phyloP scores from a whole-genome alignment of 2,797 vertebrate species.

The Morelia viridis region DNA sequence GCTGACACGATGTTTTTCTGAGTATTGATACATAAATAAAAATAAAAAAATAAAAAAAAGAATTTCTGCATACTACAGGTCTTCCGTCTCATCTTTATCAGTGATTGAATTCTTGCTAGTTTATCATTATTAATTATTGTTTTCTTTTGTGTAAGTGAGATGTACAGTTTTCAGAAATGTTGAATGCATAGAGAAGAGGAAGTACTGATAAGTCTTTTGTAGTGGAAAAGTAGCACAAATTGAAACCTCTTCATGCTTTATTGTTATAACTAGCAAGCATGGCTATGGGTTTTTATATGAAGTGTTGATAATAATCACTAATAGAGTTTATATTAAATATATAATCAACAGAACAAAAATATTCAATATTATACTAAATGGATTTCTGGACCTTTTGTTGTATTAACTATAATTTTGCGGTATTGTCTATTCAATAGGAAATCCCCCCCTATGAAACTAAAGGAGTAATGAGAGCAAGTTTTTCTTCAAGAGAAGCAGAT shows the following conservation, averaged over 20 bases:
- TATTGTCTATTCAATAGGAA: conserved; percentile 78
- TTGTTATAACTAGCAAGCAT: neutral
- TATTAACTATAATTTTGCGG: conserved; percentile 9
- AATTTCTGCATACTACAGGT: neutral
- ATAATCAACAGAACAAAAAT: neutral
- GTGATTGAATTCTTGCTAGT: neutral
- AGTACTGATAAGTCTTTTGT: no score
- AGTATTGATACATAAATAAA: no score
- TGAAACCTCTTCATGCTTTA: neutral
- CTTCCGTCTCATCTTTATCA: neutral
- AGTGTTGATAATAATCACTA: neutral
- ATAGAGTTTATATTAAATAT: neutral
- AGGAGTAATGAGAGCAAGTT: conserved; percentile 98
- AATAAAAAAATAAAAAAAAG: no score
- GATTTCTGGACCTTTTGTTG: conserved; percentile 8
- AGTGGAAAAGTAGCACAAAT: neutral
- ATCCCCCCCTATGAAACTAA: conserved; percentile 98
- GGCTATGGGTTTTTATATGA: neutral
- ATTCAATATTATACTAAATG: conserved; percentile 11
- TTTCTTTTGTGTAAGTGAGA: neutral
- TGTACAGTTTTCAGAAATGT: neutral
- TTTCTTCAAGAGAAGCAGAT: conserved; percentile 97
- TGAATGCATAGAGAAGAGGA: neutral
- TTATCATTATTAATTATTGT: neutral
- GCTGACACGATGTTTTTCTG: no score